These are phyloP conservation scores for Drosophila orena DNA, from an alignment of 1,140 invertebrate genomes.

Conservation along the genomic window DNA sequence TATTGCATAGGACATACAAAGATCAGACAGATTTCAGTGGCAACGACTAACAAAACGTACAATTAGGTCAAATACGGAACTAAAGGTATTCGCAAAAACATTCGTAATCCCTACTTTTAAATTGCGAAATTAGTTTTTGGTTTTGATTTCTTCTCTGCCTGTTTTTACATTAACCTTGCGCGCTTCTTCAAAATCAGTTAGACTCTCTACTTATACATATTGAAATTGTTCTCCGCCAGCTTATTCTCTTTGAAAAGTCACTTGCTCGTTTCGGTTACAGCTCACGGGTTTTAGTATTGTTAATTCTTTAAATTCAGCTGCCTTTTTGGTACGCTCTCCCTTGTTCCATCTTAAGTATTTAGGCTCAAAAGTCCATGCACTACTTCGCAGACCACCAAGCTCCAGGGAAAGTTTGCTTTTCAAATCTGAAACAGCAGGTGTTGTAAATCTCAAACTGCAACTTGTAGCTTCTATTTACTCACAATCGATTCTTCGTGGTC, in stretches of 20 bases:
- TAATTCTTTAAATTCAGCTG: slow-evolving; percentile 48
- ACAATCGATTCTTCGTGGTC: slow-evolving; percentile 80
- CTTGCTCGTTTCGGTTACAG: slow-evolving; percentile 64
- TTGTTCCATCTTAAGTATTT: slow-evolving; percentile 73
- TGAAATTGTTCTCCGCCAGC: slow-evolving; percentile 40
- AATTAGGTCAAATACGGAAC: slow-evolving; percentile 37
- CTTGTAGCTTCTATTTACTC: slow-evolving; percentile 3
- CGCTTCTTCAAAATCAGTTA: slow-evolving; percentile 16
- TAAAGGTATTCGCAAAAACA: slow-evolving; percentile 21
- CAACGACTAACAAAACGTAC: slow-evolving; percentile 39
- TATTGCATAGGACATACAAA: slow-evolving; percentile 53
- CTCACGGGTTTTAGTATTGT: slow-evolving; percentile 40
- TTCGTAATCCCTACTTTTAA: slow-evolving; percentile 23
- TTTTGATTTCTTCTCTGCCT: slow-evolving; percentile 48
- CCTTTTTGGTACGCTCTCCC: slow-evolving; percentile 71
- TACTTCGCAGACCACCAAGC: slow-evolving; percentile 61
- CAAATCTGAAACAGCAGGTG: slow-evolving; percentile 57
- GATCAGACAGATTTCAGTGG: slow-evolving; percentile 59
- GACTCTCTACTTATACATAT: slow-evolving; percentile 36
- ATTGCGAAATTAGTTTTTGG: slow-evolving; percentile 57
- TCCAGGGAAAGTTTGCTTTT: slow-evolving; percentile 63
- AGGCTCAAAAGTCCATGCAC: slow-evolving; percentile 62
- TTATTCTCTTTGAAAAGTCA: slow-evolving; percentile 45
- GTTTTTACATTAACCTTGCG: slow-evolving; percentile 32
- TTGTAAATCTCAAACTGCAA: too few relatives aligned